Evolutionary conservation across 2,888 invertebrate genomes (phyloP).

Genomic region (Leuctra nigra): DNA sequence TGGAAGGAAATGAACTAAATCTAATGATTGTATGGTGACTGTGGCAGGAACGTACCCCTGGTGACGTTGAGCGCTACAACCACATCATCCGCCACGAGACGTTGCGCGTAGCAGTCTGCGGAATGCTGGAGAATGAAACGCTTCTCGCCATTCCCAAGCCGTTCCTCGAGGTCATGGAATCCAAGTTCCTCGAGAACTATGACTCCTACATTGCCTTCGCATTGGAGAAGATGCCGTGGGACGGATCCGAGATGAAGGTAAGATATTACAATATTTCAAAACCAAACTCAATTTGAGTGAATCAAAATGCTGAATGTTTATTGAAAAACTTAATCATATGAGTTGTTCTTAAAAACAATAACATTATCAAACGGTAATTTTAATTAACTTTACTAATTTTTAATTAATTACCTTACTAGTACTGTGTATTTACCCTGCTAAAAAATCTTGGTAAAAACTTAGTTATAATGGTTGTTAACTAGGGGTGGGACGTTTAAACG

Average conservation of each 20-base stretch:
- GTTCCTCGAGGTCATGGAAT: slow-evolving; percentile 45
- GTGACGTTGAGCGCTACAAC: slow-evolving; percentile 44
- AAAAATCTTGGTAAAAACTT: too few relatives aligned
- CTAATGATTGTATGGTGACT: too few relatives aligned
- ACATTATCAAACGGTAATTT: too few relatives aligned
- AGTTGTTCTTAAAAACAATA: too few relatives aligned
- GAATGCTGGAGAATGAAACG: slow-evolving; percentile 45
- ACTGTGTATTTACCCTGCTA: too few relatives aligned
- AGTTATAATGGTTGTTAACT: too few relatives aligned
- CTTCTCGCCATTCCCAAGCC: slow-evolving; percentile 35
- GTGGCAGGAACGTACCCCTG: slow-evolving; percentile 43
- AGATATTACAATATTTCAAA: slow-evolving; percentile 22
- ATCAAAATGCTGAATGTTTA: too few relatives aligned
- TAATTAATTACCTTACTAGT: too few relatives aligned
- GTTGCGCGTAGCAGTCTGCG: slow-evolving; percentile 49
- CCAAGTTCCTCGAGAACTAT: slow-evolving; percentile 47
- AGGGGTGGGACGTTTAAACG: too few relatives aligned
- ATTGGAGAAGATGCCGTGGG: slow-evolving; percentile 38
- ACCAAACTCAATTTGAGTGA: not conserved
- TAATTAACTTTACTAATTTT: too few relatives aligned
- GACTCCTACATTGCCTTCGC: slow-evolving; percentile 44
- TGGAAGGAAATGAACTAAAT: too few relatives aligned
- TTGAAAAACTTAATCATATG: too few relatives aligned
- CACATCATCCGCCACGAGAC: slow-evolving; percentile 50
- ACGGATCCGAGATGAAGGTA: slow-evolving; percentile 43